Evolutionary conservation across 2,888 invertebrate genomes (phyloP), one percentile per base, ranked within the genome.

Genomic region (Polyploca ridens): DNA sequence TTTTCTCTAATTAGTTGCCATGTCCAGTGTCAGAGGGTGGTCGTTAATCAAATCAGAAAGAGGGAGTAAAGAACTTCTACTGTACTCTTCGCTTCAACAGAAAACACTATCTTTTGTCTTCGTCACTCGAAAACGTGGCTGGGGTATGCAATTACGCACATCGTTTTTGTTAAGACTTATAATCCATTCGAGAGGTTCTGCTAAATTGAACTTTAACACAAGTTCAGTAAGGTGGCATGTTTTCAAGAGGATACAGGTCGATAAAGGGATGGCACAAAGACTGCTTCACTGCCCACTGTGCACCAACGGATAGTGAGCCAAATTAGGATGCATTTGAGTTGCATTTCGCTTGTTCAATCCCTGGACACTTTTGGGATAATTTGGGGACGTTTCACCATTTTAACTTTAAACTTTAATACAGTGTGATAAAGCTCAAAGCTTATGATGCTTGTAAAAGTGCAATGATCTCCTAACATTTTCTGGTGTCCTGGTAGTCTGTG

Each of bases 401-500:
- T 63, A 68, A 62, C 58, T 62, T 65, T 27, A 54, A 38, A 16
- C 61, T 64, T 57, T 66, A 67, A 64, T 61, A 35, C 61, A 54
- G 46, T 58, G 54, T 38, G 54, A 63, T 64, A 79, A 70, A 71
- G 77, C 71, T 19, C 27, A 62, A 68, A 63, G 73, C 66, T 77
- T 59, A 71, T 62, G 10, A 70, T 19, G 10, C 13, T 49, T 63
- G 63, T 41, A 14, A 54, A 54, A 54, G 38, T 69, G 62, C 38
- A 65, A 58, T 57, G 41, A 74, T 60, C 79, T 87, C 83, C 69
- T 78, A 58, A 63, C 64, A 38, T 57, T 38, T 82, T 75, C 82
- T 90, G 83, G 7, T 72, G 35, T 69, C 90, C 88, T 91, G 77
- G 90, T 92, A 85, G 66, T 65, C 64, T 71, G 77, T 88, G 89